Percentiles rank a stretch among this genome's conserved stretches.
phyloP scores from a whole-genome alignment of 2,797 vertebrate species.

The Molothrus ater region DNA sequence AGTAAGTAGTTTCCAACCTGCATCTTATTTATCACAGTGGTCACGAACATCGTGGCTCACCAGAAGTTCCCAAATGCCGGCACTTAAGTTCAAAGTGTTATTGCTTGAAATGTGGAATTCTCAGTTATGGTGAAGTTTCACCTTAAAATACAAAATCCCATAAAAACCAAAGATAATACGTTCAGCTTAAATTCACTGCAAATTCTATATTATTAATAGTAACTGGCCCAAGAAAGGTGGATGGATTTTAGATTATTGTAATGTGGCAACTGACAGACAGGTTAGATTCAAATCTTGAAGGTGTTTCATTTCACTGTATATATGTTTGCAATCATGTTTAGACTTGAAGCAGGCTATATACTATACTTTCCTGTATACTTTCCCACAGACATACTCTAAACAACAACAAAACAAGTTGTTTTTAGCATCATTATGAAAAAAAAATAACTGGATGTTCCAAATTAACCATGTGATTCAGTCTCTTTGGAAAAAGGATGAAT shows the following conservation, averaged over 20 bases:
- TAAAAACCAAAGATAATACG: background rate
- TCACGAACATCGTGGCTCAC: background rate
- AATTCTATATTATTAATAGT: background rate
- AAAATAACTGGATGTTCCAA: conserved; percentile 3
- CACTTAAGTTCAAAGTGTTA: background rate
- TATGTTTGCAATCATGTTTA: conserved; percentile 49
- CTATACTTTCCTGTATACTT: conserved; percentile 51
- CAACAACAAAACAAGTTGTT: conserved; percentile 68
- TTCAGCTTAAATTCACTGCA: background rate
- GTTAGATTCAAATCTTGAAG: conserved; percentile 59
- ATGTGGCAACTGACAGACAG: conserved; percentile 14
- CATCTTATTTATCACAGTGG: conserved; percentile 20
- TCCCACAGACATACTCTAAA: conserved; percentile 64
- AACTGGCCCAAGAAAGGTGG: background rate
- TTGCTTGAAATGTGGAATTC: background rate
- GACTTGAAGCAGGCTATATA: conserved; percentile 58
- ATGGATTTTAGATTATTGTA: conserved; percentile 18
- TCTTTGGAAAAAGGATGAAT: conserved; percentile 25
- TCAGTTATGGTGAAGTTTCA: background rate
- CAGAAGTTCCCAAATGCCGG: background rate
- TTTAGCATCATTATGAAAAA: conserved; percentile 54
- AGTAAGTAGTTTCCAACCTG: conserved; percentile 34
- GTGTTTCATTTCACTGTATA: conserved; percentile 50
- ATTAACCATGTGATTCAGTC: conserved; percentile 27
- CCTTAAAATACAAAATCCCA: background rate